Conservation (phyloP, 2,113 vertebrate species). For the Cephalopholis sonnerati region DNA sequence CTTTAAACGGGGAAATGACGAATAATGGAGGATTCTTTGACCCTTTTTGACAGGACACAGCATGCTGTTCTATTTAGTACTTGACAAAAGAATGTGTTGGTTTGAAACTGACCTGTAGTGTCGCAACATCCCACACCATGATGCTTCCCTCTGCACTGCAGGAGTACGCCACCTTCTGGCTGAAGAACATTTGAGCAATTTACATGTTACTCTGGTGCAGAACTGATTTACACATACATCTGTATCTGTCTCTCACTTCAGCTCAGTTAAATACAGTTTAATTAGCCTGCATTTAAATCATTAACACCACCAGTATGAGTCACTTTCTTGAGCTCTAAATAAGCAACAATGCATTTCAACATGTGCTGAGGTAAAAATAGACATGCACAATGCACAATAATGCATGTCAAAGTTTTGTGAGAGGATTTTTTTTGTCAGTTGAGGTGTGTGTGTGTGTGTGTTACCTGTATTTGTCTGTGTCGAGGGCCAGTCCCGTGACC, state of each 20-base stretch:
- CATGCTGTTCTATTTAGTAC: neutral
- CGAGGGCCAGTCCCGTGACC: constrained; percentile 88
- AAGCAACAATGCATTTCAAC: too few relatives aligned
- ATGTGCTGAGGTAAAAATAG: too few relatives aligned
- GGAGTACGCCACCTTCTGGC: constrained; percentile 89
- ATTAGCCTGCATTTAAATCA: neutral
- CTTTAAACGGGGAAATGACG: neutral
- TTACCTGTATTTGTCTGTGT: constrained; percentile 85
- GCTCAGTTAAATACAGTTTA: neutral
- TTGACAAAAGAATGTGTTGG: neutral
- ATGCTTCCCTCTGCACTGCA: constrained; percentile 92
- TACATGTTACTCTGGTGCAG: neutral
- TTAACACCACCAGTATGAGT: neutral
- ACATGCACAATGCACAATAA: too few relatives aligned
- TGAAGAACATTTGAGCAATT: constrained; percentile 25
- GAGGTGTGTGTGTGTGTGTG: constrained; percentile 3
- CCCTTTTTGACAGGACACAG: neutral
- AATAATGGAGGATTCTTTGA: neutral
- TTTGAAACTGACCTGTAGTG: constrained; percentile 82
- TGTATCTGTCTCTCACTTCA: too few relatives aligned
- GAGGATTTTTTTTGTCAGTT: neutral
- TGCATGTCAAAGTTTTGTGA: neutral
- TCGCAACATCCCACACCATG: constrained; percentile 91
- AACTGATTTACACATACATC: neutral
- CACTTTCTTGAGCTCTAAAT: neutral